A percentile compares a stretch with the other conserved stretches of the same genome.
These are phyloP conservation scores for Peromyscus melanophrys DNA, from an alignment of 2,797 vertebrate species.

Conservation along the genomic window DNA sequence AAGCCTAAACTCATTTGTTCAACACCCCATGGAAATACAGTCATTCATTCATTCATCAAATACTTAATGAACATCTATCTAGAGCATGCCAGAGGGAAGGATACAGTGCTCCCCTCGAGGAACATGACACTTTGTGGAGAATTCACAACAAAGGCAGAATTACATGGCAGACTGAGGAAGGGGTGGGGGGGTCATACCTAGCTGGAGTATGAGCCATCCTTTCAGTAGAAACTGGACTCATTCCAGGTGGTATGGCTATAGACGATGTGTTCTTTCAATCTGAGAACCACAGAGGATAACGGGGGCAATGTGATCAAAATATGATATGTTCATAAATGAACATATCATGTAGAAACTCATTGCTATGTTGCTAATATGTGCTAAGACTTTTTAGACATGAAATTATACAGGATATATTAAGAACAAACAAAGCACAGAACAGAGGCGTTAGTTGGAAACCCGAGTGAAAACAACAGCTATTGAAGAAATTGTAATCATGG, in stretches of 20 bases:
- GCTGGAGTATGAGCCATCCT: background rate
- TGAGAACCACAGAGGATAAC: background rate
- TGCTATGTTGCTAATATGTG: background rate
- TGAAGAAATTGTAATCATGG: background rate
- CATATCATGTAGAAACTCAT: background rate
- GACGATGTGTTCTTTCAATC: background rate
- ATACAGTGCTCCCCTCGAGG: background rate
- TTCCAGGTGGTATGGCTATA: background rate
- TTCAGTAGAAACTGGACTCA: background rate
- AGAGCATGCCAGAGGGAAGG: background rate
- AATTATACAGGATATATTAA: background rate
- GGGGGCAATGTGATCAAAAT: background rate
- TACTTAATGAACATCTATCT: slow-evolving; percentile 35
- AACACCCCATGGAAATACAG: background rate
- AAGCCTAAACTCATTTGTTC: slow-evolving; percentile 68
- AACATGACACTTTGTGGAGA: background rate
- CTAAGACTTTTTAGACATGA: background rate
- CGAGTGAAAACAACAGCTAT: slow-evolving; percentile 2
- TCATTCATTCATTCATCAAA: slow-evolving; percentile 42
- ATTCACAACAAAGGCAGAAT: background rate
- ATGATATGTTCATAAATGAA: background rate
- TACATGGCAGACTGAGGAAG: background rate
- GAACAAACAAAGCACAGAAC: background rate
- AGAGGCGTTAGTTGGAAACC: slow-evolving; percentile 10
- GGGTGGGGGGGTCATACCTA: background rate